phyloP scores from a whole-genome alignment of 2,113 vertebrate genomes.

The Dissostichus mawsoni region DNA sequence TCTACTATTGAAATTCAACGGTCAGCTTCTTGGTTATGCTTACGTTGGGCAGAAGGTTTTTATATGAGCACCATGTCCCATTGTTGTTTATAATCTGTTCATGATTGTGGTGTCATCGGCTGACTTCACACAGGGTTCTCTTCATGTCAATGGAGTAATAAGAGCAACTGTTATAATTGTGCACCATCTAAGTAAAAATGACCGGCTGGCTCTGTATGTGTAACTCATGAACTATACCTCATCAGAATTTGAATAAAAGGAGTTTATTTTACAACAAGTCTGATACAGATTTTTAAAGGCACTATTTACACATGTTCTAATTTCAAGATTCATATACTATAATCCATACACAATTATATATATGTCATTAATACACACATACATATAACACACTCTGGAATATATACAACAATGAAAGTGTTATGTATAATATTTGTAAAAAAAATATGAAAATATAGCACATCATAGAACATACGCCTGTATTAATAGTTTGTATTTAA shows the following conservation, averaged over 20 bases:
- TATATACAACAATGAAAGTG: conserved; percentile 42
- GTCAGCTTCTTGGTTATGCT: not conserved
- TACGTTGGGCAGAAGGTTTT: too few species aligned
- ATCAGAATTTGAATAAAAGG: not conserved
- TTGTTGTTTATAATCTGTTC: not conserved
- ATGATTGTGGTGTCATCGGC: not conserved
- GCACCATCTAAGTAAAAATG: too few species aligned
- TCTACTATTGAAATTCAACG: not conserved
- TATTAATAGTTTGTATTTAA: not conserved
- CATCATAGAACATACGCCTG: conserved; percentile 8
- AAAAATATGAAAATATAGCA: conserved; percentile 58
- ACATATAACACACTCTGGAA: conserved; percentile 24
- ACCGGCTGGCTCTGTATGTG: not conserved
- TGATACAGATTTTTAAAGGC: conserved; percentile 4
- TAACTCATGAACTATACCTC: not conserved
- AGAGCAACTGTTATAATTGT: not conserved
- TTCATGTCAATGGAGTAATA: not conserved
- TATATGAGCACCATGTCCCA: not conserved
- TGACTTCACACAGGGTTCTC: not conserved
- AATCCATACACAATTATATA: not conserved
- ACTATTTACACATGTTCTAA: conserved; percentile 11
- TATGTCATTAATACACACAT: not conserved
- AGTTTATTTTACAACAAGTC: conserved; percentile 34
- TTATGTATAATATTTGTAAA: conserved; percentile 47
- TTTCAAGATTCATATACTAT: conserved; percentile 23